Base-by-base conservation (phyloP, 1,140 invertebrate species). In the Brachionus plicatilis region DNA sequence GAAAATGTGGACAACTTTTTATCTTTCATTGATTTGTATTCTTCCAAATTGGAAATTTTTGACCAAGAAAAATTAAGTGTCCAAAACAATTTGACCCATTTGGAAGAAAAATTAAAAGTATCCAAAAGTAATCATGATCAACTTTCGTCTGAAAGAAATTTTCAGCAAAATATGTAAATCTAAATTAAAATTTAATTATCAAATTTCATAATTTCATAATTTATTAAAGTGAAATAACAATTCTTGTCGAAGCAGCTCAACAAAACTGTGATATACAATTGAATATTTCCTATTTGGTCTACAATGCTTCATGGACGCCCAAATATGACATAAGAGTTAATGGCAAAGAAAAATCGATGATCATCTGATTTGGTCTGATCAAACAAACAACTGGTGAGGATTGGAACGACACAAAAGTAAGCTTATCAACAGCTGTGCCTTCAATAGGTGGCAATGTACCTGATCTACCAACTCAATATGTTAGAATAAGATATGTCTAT, bases 371-470 rank as follows among this genome's bases (percentile, higher is more conserved):
- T 85, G 90, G 90, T 9, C 53, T 90, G 14, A 88, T 91, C 27
- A 86, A 87, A 53, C 90, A 91, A 85, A 87, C 86, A 24, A 91
- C 90, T 29, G 90, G 89, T 24, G 90, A 91, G 83, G 89, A 91
- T 85, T 91, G 90, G 90, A 86, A 65, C 14, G 87, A 91, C 84
- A 87, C 87, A 29, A 88, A 90, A 80, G 27, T 91, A 9, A 87
- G 86, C 70, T 86, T 91, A 65, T 89, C 88, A 14, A 91, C 90
- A 11, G 90, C 90, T 17, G 86, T 84, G 17, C 90, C 90, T 5
- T 88, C 88, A 80, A 80, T 90, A 56, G 90, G 89, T 7, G 90
- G 90, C 5, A 86, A 86, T 50, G 86, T 90, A 14, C 90, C 90
- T 7, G 85, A 86, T 7, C 86, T 90, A 9, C 85, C 85, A 12